Evolutionary conservation across 2,113 vertebrate species (phyloP).

Genomic region (Malaclemys terrapin): DNA sequence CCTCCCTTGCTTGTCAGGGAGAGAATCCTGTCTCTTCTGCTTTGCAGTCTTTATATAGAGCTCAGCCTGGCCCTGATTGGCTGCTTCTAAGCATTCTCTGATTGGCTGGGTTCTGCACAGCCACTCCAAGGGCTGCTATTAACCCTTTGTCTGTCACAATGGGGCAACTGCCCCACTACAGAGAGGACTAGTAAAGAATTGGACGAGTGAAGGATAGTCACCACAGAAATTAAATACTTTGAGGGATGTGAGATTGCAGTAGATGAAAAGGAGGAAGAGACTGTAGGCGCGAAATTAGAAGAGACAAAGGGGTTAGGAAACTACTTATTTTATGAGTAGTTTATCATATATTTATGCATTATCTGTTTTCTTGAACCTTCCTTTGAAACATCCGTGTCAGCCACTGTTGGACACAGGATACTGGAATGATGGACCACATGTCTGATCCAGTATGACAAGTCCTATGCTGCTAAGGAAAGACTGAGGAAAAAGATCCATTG

Average conservation of each 20-base stretch:
- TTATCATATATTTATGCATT: background rate
- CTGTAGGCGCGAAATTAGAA: background rate
- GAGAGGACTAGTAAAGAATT: background rate
- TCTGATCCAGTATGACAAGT: background rate
- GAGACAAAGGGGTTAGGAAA: background rate
- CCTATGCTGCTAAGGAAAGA: background rate
- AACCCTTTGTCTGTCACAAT: background rate
- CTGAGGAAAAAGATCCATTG: background rate
- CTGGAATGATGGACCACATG: fast-evolving
- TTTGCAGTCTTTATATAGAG: too few relatives aligned
- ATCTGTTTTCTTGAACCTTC: background rate
- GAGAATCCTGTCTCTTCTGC: too few relatives aligned
- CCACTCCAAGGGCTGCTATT: too few relatives aligned
- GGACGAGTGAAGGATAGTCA: background rate
- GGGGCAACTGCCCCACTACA: too few relatives aligned
- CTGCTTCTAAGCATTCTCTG: too few relatives aligned
- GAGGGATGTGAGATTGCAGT: background rate
- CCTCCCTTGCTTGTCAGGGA: too few relatives aligned
- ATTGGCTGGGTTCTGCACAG: too few relatives aligned
- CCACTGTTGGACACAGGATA: background rate
- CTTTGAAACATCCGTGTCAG: background rate
- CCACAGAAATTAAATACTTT: background rate
- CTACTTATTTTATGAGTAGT: background rate
- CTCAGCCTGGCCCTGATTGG: too few relatives aligned
- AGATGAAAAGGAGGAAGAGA: background rate